Percentiles rank a stretch among this genome's conserved stretches.
These are phyloP conservation scores for Platanista minor DNA, from an alignment of 2,113 vertebrate species.

Conservation along the genomic window DNA sequence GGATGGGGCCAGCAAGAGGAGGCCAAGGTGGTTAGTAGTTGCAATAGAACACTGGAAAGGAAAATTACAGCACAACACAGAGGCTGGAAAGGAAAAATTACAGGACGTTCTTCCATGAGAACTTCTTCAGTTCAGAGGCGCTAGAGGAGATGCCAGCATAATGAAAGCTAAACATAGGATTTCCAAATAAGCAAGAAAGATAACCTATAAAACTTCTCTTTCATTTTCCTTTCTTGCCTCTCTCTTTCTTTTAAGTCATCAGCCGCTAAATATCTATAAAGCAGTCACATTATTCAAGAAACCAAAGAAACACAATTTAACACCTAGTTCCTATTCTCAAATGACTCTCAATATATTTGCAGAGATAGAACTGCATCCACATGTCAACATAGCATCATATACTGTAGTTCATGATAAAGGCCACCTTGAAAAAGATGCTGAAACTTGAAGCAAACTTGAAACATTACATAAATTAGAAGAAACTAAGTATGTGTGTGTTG, in stretches of 20 bases:
- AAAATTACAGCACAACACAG: background rate
- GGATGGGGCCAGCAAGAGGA: background rate
- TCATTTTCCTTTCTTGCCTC: background rate
- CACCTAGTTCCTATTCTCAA: background rate
- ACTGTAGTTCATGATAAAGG: background rate
- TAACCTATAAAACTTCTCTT: background rate
- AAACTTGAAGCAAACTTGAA: background rate
- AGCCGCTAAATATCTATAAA: background rate
- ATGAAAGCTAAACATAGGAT: background rate
- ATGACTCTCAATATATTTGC: background rate
- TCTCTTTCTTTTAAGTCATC: background rate
- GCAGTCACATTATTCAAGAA: background rate
- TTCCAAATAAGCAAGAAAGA: background rate
- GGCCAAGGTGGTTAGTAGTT: background rate
- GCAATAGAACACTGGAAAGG: background rate
- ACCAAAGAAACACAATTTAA: background rate
- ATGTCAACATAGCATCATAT: background rate
- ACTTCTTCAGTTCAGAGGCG: background rate
- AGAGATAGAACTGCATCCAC: background rate
- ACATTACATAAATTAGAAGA: background rate
- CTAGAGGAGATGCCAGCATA: background rate
- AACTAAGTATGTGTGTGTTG: background rate
- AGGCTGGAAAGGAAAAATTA: constrained; percentile 20
- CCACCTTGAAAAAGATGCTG: background rate
- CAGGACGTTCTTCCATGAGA: background rate